Conservation (phyloP, 2,888 invertebrate species). For the Agrochola lota region DNA sequence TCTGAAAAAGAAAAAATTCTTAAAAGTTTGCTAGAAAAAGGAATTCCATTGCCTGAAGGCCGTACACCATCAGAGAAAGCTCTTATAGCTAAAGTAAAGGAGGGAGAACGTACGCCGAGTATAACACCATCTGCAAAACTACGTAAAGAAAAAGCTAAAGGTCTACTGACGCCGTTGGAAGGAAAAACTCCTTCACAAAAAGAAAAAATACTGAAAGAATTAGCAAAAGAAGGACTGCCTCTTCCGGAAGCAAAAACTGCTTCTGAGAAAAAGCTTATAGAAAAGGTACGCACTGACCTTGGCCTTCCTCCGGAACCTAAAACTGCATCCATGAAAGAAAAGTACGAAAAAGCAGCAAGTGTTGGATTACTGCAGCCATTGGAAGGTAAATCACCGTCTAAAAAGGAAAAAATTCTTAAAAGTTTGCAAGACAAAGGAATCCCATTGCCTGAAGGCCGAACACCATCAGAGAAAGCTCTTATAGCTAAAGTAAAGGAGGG, state of each 20-base stretch:
- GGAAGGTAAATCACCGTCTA: not conserved
- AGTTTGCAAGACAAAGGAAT: too few relatives aligned
- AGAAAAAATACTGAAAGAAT: conserved; percentile 39
- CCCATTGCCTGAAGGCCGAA: not conserved
- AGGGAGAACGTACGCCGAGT: too few relatives aligned
- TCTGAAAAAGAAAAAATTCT: too few relatives aligned
- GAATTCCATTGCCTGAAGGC: too few relatives aligned
- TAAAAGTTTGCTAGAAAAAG: too few relatives aligned
- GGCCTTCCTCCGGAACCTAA: not conserved
- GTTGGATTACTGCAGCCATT: not conserved
- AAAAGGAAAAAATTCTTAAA: not conserved
- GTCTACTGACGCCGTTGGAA: conserved; percentile 47
- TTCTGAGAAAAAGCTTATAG: conserved; percentile 2
- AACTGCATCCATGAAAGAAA: not conserved
- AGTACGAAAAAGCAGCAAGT: not conserved
- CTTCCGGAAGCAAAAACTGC: conserved; percentile 35
- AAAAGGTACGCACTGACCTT: not conserved
- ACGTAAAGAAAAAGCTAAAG: conserved; percentile 33
- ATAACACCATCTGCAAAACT: not conserved
- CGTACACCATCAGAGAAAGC: too few relatives aligned
- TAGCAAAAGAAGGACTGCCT: conserved; percentile 45
- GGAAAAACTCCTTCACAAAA: conserved; percentile 58
- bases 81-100: too few relatives aligned
- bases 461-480: conserved; percentile 25
- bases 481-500: conserved; percentile 43